phyloP scores from a whole-genome alignment of 2,113 vertebrate genomes.

The Ascaphus truei region DNA sequence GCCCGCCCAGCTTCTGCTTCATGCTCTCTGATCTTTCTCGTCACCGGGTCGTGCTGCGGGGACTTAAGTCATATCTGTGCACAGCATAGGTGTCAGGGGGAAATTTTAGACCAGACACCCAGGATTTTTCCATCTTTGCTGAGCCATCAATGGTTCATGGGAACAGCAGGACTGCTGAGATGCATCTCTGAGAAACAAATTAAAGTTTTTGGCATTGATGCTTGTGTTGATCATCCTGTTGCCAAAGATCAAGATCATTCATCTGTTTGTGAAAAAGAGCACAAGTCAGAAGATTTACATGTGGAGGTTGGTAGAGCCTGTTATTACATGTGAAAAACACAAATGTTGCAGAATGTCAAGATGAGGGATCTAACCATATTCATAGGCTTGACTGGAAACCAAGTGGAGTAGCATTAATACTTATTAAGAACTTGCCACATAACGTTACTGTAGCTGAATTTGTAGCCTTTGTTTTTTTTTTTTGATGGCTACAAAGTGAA shows the following conservation, averaged over 20 bases:
- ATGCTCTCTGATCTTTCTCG: too few species aligned
- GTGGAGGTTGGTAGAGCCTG: background rate
- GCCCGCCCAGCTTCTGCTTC: too few species aligned
- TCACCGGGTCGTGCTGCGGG: too few species aligned
- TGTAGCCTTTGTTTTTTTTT: conserved; percentile 96
- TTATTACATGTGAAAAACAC: background rate
- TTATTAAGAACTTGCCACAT: conserved; percentile 83
- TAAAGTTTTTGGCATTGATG: background rate
- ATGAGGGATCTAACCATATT: background rate
- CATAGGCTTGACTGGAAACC: conserved; percentile 55
- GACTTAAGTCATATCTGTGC: too few species aligned
- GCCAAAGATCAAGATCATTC: conserved; percentile 15
- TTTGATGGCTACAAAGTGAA: conserved; percentile 90
- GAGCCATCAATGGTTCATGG: background rate
- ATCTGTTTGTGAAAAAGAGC: conserved; percentile 33
- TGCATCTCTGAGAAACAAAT: background rate
- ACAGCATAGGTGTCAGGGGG: too few species aligned
- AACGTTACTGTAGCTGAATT: conserved; percentile 86
- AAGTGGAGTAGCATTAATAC: conserved; percentile 68
- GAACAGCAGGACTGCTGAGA: background rate
- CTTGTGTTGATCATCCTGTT: background rate
- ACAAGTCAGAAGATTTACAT: background rate
- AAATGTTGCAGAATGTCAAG: background rate
- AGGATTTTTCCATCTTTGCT: conserved; percentile 70
- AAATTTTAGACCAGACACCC: conserved; percentile 68